Evolutionary conservation across 2,113 vertebrate genomes (phyloP), one percentile per base, ranked within the genome.

Genomic region (Clarias magur): DNA sequence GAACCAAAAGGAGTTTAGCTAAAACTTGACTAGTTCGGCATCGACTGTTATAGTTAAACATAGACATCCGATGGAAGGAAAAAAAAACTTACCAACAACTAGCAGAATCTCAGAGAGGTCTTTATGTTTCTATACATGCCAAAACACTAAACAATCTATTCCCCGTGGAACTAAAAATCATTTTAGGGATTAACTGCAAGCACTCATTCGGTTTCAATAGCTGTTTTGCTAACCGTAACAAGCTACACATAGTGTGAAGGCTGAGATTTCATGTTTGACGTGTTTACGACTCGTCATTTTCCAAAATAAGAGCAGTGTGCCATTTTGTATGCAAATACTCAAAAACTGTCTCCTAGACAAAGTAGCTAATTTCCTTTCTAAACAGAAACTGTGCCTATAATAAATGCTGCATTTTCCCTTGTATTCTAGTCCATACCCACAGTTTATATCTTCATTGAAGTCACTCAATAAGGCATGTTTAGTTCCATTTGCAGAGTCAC

Each of bases 41-140:
- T 15, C 2, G n/a, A 16, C 11, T 34, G 3, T 21, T 30, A 86
- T 13, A 57, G 16, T 3, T 27, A 57, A 21, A 30, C 34, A 59
- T 27, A 48, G 0, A 53, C n/a, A 60, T 17, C 17, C 5, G 42
- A 85, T n/a, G 42, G 53, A 62, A 53, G 2, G 70, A 42, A 80
- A 54, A 59, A 59, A 38, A 17, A 54, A 88, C 89, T 88, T 86
- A 90, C 89, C 89, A 53, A 86, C 70, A 76, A 42, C 38, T 65
- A 75, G 27, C 48, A 76, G 68, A 3, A 54, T 67, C 63, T 81
- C 73, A 60, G 72, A 62, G 12, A 48, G 48, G 16, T 30, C n/a
- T 53, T 53, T 68, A 1, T 53, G 30, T 84, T 62, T 54, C 75
- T 88, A 86, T 12, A 83, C n/a, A 81, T 84, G 13, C 3, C 25